Conservation (phyloP, 2,113 vertebrate genomes). For the Mandrillus leucophaeus region DNA sequence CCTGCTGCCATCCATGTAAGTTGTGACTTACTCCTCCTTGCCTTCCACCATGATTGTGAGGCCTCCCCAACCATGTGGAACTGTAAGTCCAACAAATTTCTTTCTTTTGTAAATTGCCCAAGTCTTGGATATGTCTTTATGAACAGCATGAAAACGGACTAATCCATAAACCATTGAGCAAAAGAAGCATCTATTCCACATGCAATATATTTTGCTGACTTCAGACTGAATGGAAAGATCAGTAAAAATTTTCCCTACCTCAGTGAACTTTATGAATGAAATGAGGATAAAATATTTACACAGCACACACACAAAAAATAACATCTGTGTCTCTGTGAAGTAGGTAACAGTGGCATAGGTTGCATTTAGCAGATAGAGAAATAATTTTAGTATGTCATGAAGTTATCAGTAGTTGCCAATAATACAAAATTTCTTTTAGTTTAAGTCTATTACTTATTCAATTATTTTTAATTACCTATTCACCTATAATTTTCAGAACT, state of each 20-base stretch:
- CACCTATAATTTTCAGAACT: not conserved
- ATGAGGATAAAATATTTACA: not conserved
- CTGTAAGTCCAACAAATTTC: no score
- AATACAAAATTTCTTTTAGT: not conserved
- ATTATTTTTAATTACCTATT: not conserved
- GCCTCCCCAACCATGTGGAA: no score
- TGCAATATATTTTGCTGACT: not conserved
- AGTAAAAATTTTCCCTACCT: not conserved
- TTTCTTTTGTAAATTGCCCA: no score
- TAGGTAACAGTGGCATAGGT: not conserved
- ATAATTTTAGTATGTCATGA: not conserved
- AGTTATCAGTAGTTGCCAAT: not conserved
- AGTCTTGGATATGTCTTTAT: no score
- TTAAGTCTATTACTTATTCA: not conserved
- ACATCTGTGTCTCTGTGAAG: not conserved
- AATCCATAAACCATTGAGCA: not conserved
- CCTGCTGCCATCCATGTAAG: no score
- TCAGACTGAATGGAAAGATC: not conserved
- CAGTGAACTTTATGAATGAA: not conserved
- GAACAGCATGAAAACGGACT: no score
- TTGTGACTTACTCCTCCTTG: no score
- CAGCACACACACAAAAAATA: not conserved
- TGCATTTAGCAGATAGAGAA: not conserved
- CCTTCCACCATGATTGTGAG: no score
- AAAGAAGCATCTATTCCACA: not conserved